Percentiles rank a stretch among this genome's conserved stretches.
Evolutionary conservation across 2,797 vertebrate genomes (phyloP).

Genomic region (Sebastiscus tertius): DNA sequence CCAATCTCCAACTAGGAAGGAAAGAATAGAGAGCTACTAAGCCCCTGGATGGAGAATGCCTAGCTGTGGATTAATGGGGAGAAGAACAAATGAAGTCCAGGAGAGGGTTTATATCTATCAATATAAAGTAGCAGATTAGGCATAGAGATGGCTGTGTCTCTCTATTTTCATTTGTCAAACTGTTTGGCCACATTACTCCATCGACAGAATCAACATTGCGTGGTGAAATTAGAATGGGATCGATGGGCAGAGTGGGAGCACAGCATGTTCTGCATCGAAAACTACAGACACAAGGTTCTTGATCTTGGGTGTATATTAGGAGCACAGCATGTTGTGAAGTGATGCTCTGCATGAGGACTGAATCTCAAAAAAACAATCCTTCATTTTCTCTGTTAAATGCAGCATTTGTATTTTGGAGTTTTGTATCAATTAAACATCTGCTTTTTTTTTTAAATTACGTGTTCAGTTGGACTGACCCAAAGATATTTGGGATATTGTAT

Average conservation of each 20-base stretch:
- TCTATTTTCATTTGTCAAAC: slow-evolving; percentile 71
- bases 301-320: neutral
- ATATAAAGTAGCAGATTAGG: slow-evolving; percentile 81
- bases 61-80: slow-evolving; percentile 84
- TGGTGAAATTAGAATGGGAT: slow-evolving; percentile 67
- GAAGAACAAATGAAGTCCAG: slow-evolving; percentile 86
- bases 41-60: slow-evolving; percentile 81
- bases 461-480: neutral
- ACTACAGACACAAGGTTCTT: slow-evolving; percentile 15
- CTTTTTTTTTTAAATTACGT: neutral
- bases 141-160: slow-evolving; percentile 59
- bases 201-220: slow-evolving; percentile 54
- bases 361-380: neutral
- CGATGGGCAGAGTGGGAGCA: slow-evolving; percentile 44
- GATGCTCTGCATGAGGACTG: neutral
- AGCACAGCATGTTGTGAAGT: neutral
- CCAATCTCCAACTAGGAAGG: slow-evolving; percentile 85
- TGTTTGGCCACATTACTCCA: slow-evolving; percentile 67
- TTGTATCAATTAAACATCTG: neutral
- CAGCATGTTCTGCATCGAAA: slow-evolving; percentile 49
- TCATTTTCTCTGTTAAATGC: neutral
- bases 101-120: slow-evolving; percentile 82
- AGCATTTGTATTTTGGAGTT: neutral
- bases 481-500: neutral
- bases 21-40: slow-evolving; percentile 83